Base-by-base conservation (phyloP, 2,113 vertebrate species). In the Axis porcinus region DNA sequence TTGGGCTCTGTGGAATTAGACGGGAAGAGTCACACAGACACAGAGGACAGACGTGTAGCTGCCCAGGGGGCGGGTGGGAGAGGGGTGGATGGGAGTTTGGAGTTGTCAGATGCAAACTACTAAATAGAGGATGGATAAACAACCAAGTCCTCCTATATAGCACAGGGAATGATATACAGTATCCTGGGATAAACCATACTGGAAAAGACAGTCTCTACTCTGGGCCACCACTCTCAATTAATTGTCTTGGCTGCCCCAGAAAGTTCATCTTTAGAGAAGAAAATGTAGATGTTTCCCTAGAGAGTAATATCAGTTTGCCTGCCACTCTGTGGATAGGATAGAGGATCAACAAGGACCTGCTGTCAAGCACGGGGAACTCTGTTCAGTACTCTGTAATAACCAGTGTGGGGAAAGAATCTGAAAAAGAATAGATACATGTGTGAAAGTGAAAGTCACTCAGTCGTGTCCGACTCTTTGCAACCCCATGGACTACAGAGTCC, bases 391-490 rank as follows among this genome's bases (percentile, higher is more conserved):
- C 28, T 33, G 28, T 33, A 33, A 33, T 7, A 33, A 21, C 78
- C 28, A 50, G 30, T 13, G 7, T 50, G 45, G 78, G 76, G 47
- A 33, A 81, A 50, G 78, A 21, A 33, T 33, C 28, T 81, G 45
- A 81, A 50, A 33, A 21, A 81, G 78, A 52, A 52, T 3, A 52
- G 45, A 21, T 2, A 12, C 10, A 7, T 11, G 15, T 11, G 3
- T 19, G 67, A 40, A 23, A 19, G 67, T 13, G 67, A 70, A 13
- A 70, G 67, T 13, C 36, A 3, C 67, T 25, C 67, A 74, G 36
- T 13, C 5, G 0, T 0, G 5, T 23, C 36, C 19, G 2, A 13
- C 67, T 74, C 10, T 70, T 40, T 40, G 67, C 5, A 0, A 25
- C 67, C n/a, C 10, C 67, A 6, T 6, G 36, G 19, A 13, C n/a